Percentiles rank a stretch among this genome's conserved stretches.
phyloP scores from a whole-genome alignment of 2,888 invertebrate species.

The Drosophila kuntzei region DNA sequence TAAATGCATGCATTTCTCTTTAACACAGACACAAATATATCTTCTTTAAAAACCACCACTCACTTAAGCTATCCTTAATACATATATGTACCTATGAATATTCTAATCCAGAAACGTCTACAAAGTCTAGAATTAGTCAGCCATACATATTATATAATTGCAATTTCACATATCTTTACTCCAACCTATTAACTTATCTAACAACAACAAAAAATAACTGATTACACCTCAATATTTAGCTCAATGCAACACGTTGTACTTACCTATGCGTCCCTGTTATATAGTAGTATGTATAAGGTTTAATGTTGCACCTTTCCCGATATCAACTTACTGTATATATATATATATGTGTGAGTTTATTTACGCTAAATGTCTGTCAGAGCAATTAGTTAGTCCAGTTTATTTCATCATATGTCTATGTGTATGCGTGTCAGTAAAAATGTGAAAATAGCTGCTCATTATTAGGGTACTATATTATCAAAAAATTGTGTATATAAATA shows the following conservation, averaged over 20 bases:
- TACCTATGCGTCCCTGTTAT: constrained; percentile 21
- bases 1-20: constrained; percentile 49
- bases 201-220: constrained; percentile 6
- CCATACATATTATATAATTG: constrained; percentile 37
- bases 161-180: constrained; percentile 59
- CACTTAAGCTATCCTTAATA: constrained; percentile 27
- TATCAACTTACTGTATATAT: constrained; percentile 31
- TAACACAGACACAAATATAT: constrained; percentile 10
- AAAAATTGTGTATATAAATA: constrained; percentile 36
- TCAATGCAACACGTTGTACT: constrained; percentile 50
- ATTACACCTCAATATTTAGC: constrained; percentile 38
- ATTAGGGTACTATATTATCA: constrained; percentile 13
- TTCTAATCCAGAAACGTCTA: constrained; percentile 21
- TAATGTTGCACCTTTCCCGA: constrained; percentile 20
- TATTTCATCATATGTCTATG: constrained; percentile 33
- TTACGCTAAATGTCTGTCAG: constrained; percentile 11
- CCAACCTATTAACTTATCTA: constrained; percentile 39
- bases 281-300: constrained; percentile 14
- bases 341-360: constrained; percentile 20
- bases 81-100: constrained; percentile 6
- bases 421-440: constrained; percentile 21
- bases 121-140: constrained; percentile 37
- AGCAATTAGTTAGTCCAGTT: constrained; percentile 43
- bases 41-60: constrained; percentile 42
- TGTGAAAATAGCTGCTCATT: constrained; percentile 2